These are phyloP conservation scores for Oscheius sp. DNA, from an alignment of 2,888 invertebrate genomes.

Conservation along the genomic window DNA sequence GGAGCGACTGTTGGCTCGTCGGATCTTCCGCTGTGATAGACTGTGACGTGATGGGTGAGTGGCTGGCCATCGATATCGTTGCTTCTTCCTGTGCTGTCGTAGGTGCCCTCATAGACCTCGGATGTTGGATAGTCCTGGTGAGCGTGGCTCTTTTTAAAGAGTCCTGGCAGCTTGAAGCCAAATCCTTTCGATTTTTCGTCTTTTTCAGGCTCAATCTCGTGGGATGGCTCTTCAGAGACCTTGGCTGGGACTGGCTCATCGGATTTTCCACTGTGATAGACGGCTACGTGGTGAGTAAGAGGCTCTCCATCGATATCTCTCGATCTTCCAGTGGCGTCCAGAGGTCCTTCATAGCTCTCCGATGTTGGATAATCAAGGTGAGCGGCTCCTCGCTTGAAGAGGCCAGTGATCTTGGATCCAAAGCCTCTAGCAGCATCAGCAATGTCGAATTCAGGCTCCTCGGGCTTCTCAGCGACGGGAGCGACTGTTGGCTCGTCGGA, in stretches of 20 bases:
- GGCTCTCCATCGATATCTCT: slow-evolving; percentile 37
- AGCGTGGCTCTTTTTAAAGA: slow-evolving; percentile 49
- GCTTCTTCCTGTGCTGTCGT: neutral
- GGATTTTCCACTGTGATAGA: slow-evolving; percentile 37
- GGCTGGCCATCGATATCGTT: slow-evolving; percentile 17
- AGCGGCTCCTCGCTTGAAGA: slow-evolving; percentile 37
- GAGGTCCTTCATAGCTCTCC: slow-evolving; percentile 46
- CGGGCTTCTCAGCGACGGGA: slow-evolving; percentile 20
- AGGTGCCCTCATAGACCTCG: slow-evolving; percentile 3
- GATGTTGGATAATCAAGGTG: slow-evolving; percentile 46
- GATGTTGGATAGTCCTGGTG: slow-evolving; percentile 51
- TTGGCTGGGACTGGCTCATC: slow-evolving; percentile 41
- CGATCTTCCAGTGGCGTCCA: slow-evolving; percentile 40
- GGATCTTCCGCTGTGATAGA: neutral
- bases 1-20: neutral
- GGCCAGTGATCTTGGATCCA: slow-evolving; percentile 31
- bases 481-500: slow-evolving; percentile 38
- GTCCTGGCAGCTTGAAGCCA: slow-evolving; percentile 42
- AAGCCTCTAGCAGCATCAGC: slow-evolving; percentile 13
- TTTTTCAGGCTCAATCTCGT: neutral
- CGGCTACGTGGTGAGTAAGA: slow-evolving; percentile 31
- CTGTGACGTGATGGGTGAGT: slow-evolving; percentile 8
- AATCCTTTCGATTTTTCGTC: slow-evolving; percentile 8
- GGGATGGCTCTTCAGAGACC: slow-evolving; percentile 23
- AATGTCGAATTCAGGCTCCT: slow-evolving; percentile 34